Evolutionary conservation across 2,113 vertebrate species (phyloP).

Genomic region (Neolamprologus sp.): DNA sequence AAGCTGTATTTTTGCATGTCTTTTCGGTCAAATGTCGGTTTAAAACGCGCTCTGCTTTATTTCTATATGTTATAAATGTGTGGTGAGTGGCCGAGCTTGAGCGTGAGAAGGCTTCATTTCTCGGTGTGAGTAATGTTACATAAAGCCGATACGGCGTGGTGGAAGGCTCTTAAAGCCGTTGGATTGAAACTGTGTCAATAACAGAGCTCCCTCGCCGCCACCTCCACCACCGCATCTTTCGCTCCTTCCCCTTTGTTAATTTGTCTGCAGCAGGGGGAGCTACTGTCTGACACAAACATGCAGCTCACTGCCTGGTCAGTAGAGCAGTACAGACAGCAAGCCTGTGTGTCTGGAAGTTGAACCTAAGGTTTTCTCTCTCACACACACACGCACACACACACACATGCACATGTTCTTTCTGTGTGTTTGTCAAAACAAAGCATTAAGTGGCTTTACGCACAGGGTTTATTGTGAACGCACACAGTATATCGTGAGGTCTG

Average conservation of each 20-base stretch:
- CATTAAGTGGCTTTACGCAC: slow-evolving; percentile 54
- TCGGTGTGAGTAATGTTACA: background rate
- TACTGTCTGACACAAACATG: slow-evolving; percentile 48
- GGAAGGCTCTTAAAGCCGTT: background rate
- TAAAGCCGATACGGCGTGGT: background rate
- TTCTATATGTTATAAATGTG: background rate
- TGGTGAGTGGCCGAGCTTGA: background rate
- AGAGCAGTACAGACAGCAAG: background rate
- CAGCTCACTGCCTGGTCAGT: background rate
- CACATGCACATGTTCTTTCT: slow-evolving; percentile 13
- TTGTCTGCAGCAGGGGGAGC: slow-evolving; percentile 67
- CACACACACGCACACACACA: rapidly evolving
- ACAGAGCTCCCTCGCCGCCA: background rate
- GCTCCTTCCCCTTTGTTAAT: background rate
- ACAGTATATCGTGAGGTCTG: slow-evolving; percentile 28
- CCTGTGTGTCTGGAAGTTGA: background rate
- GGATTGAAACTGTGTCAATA: slow-evolving; percentile 22
- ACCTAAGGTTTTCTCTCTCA: background rate
- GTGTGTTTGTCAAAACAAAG: slow-evolving; percentile 62
- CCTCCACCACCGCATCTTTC: background rate
- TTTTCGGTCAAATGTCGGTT: background rate
- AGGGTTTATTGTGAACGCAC: slow-evolving; percentile 46
- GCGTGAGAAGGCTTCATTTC: background rate
- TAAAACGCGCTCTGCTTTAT: background rate
- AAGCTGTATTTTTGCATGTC: background rate